Conservation (phyloP, 2,113 vertebrate species). For the Maccullochella peelii region DNA sequence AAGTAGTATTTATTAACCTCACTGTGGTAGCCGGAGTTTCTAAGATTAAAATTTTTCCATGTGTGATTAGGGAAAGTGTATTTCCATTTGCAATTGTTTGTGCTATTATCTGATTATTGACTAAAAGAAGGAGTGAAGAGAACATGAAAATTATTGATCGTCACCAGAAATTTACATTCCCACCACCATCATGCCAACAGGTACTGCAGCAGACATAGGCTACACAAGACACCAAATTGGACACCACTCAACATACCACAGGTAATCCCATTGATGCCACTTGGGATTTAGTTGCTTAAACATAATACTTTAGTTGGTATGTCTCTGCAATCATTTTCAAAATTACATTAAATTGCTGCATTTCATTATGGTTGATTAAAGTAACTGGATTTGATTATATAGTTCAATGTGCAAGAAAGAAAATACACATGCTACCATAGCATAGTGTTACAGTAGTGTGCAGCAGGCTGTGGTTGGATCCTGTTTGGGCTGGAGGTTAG, state of each 20-base stretch:
- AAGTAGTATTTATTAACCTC: constrained; percentile 41
- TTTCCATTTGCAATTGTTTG: constrained; percentile 14
- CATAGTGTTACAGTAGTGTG: constrained; percentile 47
- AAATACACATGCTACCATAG: constrained; percentile 37
- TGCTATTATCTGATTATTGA: constrained; percentile 32
- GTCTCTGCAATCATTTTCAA: neutral
- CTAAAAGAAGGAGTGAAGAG: neutral
- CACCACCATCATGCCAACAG: neutral
- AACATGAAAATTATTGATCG: neutral
- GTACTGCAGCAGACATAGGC: neutral
- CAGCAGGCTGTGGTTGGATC: constrained; percentile 33
- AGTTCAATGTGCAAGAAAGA: constrained; percentile 43
- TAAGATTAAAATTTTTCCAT: constrained; percentile 7
- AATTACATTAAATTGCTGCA: constrained; percentile 20
- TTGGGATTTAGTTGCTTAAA: neutral
- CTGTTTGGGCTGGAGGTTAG: constrained; percentile 47
- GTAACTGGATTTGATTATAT: constrained; percentile 46
- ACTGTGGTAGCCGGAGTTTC: constrained; percentile 23
- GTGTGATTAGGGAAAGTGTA: constrained; percentile 13
- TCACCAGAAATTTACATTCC: constrained; percentile 2
- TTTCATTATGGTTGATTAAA: constrained; percentile 26
- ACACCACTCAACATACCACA: neutral
- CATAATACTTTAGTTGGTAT: neutral
- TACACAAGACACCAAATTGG: neutral
- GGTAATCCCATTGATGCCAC: neutral